Percentiles rank a stretch among this genome's conserved stretches.
Evolutionary conservation across 2,797 vertebrate genomes (phyloP).

Genomic region (Bovichtus diacanthus): DNA sequence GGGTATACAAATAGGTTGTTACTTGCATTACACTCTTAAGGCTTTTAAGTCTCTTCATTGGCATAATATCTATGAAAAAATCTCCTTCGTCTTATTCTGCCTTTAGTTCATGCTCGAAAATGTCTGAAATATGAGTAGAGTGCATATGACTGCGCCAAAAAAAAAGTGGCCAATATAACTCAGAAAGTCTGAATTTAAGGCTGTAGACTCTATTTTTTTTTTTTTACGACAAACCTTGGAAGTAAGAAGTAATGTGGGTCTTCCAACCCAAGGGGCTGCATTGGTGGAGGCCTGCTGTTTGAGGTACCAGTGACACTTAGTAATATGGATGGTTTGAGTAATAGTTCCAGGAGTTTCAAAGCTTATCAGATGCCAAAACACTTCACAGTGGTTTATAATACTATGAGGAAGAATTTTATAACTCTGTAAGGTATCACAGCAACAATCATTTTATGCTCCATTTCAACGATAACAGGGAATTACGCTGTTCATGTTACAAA

Average conservation of each 20-base stretch:
- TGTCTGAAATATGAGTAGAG: constrained; percentile 38
- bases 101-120: constrained; percentile 29
- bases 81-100: neutral
- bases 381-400: neutral
- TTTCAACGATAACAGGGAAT: neutral
- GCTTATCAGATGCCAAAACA: constrained; percentile 6
- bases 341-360: constrained; percentile 2
- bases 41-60: constrained; percentile 30
- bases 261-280: constrained; percentile 5
- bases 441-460: neutral
- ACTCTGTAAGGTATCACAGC: neutral
- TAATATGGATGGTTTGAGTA: constrained; percentile 17
- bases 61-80: constrained; percentile 22
- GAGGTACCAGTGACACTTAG: constrained; percentile 8
- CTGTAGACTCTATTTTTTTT: neutral
- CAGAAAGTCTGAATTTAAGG: constrained; percentile 33
- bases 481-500: neutral
- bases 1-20: constrained; percentile 31
- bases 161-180: constrained; percentile 29
- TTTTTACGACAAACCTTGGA: constrained; percentile 44
- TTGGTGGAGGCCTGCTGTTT: constrained; percentile 1
- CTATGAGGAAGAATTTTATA: constrained; percentile 9
- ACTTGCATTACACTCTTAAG: constrained; percentile 33
- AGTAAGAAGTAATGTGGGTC: neutral
- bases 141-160: constrained; percentile 36